Evolutionary conservation across 2,113 vertebrate species (phyloP).

Genomic region (Hystrix cristata): DNA sequence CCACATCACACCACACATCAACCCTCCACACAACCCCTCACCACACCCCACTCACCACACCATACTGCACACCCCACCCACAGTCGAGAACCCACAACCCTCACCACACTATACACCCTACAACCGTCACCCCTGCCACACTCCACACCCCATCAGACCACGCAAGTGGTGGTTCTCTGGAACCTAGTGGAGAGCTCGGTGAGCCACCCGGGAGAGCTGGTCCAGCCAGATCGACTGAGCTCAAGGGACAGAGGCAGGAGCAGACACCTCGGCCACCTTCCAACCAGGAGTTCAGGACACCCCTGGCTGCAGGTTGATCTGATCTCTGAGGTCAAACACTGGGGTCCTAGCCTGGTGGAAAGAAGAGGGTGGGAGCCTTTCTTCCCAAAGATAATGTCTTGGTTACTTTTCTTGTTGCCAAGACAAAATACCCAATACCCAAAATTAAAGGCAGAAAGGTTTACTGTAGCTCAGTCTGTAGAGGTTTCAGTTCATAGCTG

Average conservation of each 20-base stretch:
- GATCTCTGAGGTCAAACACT: background rate
- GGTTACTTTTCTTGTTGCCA: background rate
- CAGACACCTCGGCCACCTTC: background rate
- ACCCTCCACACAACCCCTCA: background rate
- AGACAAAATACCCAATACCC: background rate
- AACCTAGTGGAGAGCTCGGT: background rate
- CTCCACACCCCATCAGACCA: background rate
- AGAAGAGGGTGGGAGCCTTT: background rate
- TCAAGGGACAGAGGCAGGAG: background rate
- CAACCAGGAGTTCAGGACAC: background rate
- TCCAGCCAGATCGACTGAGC: background rate
- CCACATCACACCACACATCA: too few species aligned
- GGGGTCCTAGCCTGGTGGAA: background rate
- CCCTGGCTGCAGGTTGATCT: background rate
- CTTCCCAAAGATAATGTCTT: background rate
- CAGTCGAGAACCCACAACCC: background rate
- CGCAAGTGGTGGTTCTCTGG: background rate
- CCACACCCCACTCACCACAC: background rate
- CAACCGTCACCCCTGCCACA: background rate
- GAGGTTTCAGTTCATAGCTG: background rate
- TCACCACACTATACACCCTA: background rate
- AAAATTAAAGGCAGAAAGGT: background rate
- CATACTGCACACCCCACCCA: background rate
- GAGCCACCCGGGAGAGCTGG: background rate
- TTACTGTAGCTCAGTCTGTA: background rate